These are phyloP conservation scores for Parochlus steinenii DNA, from an alignment of 2,888 invertebrate genomes.

Conservation along the genomic window DNA sequence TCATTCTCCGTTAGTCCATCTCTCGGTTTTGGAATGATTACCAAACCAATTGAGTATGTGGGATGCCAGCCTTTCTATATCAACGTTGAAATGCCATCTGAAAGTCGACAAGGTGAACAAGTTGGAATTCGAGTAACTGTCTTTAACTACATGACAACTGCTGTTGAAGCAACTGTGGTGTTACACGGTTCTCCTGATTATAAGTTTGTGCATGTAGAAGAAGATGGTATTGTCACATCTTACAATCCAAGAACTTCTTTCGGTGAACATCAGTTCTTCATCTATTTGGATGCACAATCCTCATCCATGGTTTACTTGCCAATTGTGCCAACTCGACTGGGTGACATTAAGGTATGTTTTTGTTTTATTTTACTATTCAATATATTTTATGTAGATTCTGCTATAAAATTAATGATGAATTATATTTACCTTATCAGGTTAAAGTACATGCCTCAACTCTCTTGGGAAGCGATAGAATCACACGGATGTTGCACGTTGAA, in stretches of 20 bases:
- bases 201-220: constrained; percentile 82
- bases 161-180: constrained; percentile 77
- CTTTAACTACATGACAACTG: constrained; percentile 80
- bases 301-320: constrained; percentile 76
- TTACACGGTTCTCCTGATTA: constrained; percentile 69
- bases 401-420: constrained; percentile 18
- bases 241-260: constrained; percentile 81
- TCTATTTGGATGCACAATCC: constrained; percentile 65
- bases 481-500: constrained; percentile 49
- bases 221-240: constrained; percentile 68
- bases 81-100: constrained; percentile 77
- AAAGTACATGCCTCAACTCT: constrained; percentile 60
- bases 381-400: background rate
- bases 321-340: constrained; percentile 66
- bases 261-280: constrained; percentile 90
- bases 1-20: constrained; percentile 81
- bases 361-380: background rate
- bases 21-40: constrained; percentile 74
- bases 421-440: too few relatives aligned
- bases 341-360: constrained; percentile 50
- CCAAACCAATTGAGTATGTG: constrained; percentile 65
- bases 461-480: constrained; percentile 53
- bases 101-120: constrained; percentile 80
- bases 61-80: constrained; percentile 89
- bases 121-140: constrained; percentile 82